These are phyloP conservation scores for Drusus annulatus DNA, from an alignment of 1,140 invertebrate genomes.

Conservation along the genomic window DNA sequence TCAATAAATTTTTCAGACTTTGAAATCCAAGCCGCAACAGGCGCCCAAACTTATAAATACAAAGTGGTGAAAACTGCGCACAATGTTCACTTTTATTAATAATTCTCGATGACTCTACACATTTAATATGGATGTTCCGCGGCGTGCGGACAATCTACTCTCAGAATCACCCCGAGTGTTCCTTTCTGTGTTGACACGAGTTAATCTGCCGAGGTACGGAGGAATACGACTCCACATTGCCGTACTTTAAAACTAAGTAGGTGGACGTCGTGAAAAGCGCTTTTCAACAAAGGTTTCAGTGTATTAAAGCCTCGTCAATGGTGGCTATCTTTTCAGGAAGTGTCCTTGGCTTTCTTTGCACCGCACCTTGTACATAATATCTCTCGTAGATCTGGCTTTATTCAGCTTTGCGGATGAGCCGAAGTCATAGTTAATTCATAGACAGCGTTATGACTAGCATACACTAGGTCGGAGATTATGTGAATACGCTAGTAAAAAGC, in stretches of 20 bases:
- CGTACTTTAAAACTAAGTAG: background rate
- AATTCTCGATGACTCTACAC: slow-evolving; percentile 13
- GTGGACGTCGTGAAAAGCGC: background rate
- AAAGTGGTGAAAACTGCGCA: background rate
- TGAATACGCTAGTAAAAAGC: background rate
- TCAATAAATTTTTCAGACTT: too few species aligned
- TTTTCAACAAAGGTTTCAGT: slow-evolving; percentile 1
- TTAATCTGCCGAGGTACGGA: slow-evolving; percentile 14
- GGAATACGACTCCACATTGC: background rate
- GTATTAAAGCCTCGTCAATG: background rate
- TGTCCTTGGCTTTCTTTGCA: slow-evolving; percentile 23
- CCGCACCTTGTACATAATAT: background rate
- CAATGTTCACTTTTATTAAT: slow-evolving; percentile 18
- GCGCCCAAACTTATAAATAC: too few species aligned
- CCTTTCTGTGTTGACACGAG: slow-evolving; percentile 21
- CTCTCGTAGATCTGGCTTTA: slow-evolving; percentile 30
- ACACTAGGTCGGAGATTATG: background rate
- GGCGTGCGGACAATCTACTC: slow-evolving; percentile 5
- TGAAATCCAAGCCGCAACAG: too few species aligned
- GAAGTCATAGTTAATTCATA: slow-evolving; percentile 35
- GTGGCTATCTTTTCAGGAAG: slow-evolving; percentile 16
- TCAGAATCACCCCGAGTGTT: slow-evolving; percentile 12
- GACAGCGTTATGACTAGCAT: slow-evolving; percentile 37
- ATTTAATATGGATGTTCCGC: slow-evolving; percentile 16
- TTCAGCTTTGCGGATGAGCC: slow-evolving; percentile 34